Base-by-base conservation (phyloP, 2,797 vertebrate genomes). In the Mallotus villosus region DNA sequence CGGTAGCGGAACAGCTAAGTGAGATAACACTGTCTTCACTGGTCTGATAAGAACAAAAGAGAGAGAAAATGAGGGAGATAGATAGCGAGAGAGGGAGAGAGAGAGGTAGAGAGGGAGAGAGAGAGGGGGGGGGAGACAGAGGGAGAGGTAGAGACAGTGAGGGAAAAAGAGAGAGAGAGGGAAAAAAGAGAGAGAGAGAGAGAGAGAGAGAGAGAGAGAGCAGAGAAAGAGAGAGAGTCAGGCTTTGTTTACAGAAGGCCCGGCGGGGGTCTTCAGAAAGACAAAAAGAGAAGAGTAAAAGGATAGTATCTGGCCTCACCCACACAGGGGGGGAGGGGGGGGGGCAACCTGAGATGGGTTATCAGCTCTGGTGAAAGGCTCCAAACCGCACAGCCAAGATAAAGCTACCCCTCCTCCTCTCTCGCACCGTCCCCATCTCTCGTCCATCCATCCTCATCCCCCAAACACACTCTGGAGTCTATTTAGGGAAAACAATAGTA, bases 241-340 rank as follows among this genome's bases (percentile, higher is more conserved):
- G 41, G 17, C 25, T 37, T 25, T 79, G 74, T 83, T 86, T 79
- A 82, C 67, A 80, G 25, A 73, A 69, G 67, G 66, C 67, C 71
- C 51, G n/a, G 29, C 68, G 63, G 61, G 61, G 74, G 75, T 59
- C 37, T 66, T 65, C 22, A 70, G 63, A 51, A 19, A 24, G 19
- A 67, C 16, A 53, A 27, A 67, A 34, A 63, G 51, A 74, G 60
- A 68, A 60, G 46, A 75, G 65, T 14, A 37, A 63, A 78, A 25
- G 49, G 91, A 92, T 90, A 84, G 75, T 80, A 93, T 91, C 88
- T 87, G 84, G 75, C 78, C 90, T 83, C 80, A 79, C 76, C 79
- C 79, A 79, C 80, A 37, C 37, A 12, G 37, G 37, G 37, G 1
- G 37, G 1, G 6, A n/a, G 34, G 34, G 34, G 34, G 5, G 34